Conservation (phyloP, 1,140 invertebrate genomes). For the Cotesia chilonis region DNA sequence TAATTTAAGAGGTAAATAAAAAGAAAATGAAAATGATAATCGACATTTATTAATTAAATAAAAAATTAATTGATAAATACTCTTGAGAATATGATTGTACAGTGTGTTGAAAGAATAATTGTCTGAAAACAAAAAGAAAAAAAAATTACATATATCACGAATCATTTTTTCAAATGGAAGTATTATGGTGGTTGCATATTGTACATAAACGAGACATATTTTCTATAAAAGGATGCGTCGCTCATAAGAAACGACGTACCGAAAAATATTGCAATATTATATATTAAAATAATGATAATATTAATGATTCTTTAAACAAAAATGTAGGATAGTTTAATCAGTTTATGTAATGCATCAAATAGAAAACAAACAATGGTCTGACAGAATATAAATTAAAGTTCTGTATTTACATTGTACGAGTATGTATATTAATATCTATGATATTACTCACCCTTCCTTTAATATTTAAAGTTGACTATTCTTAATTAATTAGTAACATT, state of each 20-base stretch:
- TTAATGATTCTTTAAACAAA: constrained; percentile 63
- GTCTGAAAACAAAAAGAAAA: constrained; percentile 43
- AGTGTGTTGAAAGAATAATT: constrained; percentile 58
- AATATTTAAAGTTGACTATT: background rate
- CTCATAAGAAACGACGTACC: constrained; percentile 60
- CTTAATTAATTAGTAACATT: constrained; percentile 7
- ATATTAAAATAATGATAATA: constrained; percentile 1
- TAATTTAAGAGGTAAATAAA: background rate
- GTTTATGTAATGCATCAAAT: constrained; percentile 67
- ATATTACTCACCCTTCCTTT: constrained; percentile 12
- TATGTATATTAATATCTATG: constrained; percentile 17
- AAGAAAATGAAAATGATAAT: background rate
- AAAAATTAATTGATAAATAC: constrained; percentile 45
- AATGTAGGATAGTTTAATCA: constrained; percentile 67
- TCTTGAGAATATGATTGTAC: constrained; percentile 63
- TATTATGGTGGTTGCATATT: constrained; percentile 64
- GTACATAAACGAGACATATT: constrained; percentile 68
- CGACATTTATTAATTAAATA: constrained; percentile 1
- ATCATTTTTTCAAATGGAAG: constrained; percentile 60
- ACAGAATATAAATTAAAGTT: constrained; percentile 67
- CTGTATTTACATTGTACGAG: constrained; percentile 58
- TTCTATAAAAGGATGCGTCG: constrained; percentile 65
- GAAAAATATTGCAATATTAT: constrained; percentile 67
- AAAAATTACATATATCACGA: constrained; percentile 58
- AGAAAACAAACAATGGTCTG: constrained; percentile 54